Base-by-base conservation (phyloP, 2,888 invertebrate genomes). In the Oscheius sp. region DNA sequence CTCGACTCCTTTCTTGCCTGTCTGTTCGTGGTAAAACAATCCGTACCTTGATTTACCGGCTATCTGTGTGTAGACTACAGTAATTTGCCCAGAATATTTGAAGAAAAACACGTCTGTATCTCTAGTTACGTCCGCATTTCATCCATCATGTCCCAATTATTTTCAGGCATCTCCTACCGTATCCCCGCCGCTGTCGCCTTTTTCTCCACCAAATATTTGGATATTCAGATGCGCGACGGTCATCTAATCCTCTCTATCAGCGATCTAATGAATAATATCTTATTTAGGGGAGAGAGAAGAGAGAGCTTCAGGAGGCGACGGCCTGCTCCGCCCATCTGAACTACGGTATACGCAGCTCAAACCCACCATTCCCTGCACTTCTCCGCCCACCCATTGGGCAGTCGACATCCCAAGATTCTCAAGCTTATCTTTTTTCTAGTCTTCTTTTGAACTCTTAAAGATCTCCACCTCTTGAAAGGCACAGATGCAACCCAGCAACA, bases 141-240 rank as follows among this genome's bases (percentile, higher is more conserved):
- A 49, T 49, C 49, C 5, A 49, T 49, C 49, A 49, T 16, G 9
- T 49, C 49, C 21, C 35, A 35, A 35, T 49, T 49, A 13, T 49
- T 49, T 49, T 49, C 49, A 21, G 49, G 21, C 21, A 7, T 13
- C 49, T 49, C 21, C 27, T 66, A 49, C 66, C 46, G 66, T 52
- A 46, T 13, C 49, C 66, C 25, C 23, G 12, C 55, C 21, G n/a
- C 21, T 2, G 23, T 21, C 13, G n/a, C n/a, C 55, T 21, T 3
- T 6, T 25, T 23, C 2, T 13, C 49, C 6, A 49, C 3, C 49
- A 29, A 52, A 52, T 52, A 66, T 52, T 52, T 52, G 66, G 29
- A 52, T 49, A 66, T 66, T 66, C 66, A 49, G 66, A 66, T 66
- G 66, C 66, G 66, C 66, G 61, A 25, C 61, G 52, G 66, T 52